Evolutionary conservation across 2,888 invertebrate genomes (phyloP), one percentile per base, ranked within the genome.

Genomic region (Acrocyrtus sp.): DNA sequence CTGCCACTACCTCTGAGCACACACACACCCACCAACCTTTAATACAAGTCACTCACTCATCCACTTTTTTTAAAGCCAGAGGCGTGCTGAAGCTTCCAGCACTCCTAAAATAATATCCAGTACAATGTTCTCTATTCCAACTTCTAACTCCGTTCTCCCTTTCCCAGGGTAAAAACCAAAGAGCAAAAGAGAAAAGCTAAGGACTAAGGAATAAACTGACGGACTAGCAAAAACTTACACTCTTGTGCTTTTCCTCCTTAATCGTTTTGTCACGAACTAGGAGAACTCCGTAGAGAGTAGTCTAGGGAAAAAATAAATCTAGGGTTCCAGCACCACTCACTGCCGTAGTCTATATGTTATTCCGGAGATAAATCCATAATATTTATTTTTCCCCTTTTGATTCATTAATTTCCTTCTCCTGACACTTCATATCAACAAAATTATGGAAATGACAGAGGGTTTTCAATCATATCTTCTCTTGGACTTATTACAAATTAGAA

Each of bases 391-490:
- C 43, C 70, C 45, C 56, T 69, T 62, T 62, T 70, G 62, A 70
- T 70, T 70, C 70, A 70, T 70, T 70, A 70, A 70, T 70, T 70
- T 62, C 57, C n/a, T n/a, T n/a, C n/a, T n/a, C n/a, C 62, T 70
- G 70, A 62, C 70, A 62, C 70, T 62, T 70, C 62, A 70, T 62
- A 70, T 62, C 70, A 62, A 70, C 70, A 70, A 70, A 62, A 70
- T 70, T 70, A 70, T 62, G 70, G 43, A 62, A 62, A 62, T 62
- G 70, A 70, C 70, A 70, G 70, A 70, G 70, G 57, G 62, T 48
- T 62, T 70, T 70, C 70, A 56, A 70, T 70, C 70, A 62, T 48
- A 34, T n/a, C 53, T n/a, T n/a, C 5, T 17, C 17, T n/a, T 12
- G 47, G 5, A 47, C 17, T 6, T 47, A 41, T 17, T 62, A 15